Evolutionary conservation across 2,888 invertebrate genomes (phyloP), one percentile per base, ranked within the genome.

Genomic region (Leptopilina syphax): DNA sequence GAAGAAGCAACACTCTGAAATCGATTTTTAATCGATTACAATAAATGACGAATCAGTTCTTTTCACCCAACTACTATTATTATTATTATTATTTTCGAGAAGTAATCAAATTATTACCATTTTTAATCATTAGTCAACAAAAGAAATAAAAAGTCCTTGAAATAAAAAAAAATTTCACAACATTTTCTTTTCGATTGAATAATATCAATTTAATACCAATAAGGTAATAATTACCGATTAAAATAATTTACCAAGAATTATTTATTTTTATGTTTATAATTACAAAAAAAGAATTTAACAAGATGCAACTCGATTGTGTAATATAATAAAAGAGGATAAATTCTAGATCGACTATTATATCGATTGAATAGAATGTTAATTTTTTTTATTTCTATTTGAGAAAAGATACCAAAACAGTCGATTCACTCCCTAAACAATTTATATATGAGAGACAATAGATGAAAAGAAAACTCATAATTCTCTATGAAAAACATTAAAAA

Each of bases 401-500:
- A 60, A 60, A 60, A 73, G 57, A 54, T 70, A 27, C 27, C 12
- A 34, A 54, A 70, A 70, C 27, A 27, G 13, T 73, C 57, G 70
- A 73, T 27, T 54, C 54, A 54, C 27, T 34, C 34, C 13, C 27
- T 54, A 10, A 0, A 44, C 44, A 8, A 8, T 6, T 44, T 50
- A 50, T 50, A 50, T 47, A 5, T 47, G 34, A 34, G 5, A 44
- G 68, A 68, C 68, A 68, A 50, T 68, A 50, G 10, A 50, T 50
- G 50, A 3, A 10, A 50, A 50, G 50, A 50, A 54, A 34, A 13
- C 27, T 73, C 73, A 57, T 73, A 73, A 54, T 73, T 73, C 57
- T 57, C 57, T n/a, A 57, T n/a, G 10, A 10, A 57, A 73, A 44
- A 57, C 34, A 73, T 60, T 73, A 73, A 73, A 73, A n/a, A 60